phyloP scores from a whole-genome alignment of 1,140 invertebrate genomes.

The Agrypnia vestita region DNA sequence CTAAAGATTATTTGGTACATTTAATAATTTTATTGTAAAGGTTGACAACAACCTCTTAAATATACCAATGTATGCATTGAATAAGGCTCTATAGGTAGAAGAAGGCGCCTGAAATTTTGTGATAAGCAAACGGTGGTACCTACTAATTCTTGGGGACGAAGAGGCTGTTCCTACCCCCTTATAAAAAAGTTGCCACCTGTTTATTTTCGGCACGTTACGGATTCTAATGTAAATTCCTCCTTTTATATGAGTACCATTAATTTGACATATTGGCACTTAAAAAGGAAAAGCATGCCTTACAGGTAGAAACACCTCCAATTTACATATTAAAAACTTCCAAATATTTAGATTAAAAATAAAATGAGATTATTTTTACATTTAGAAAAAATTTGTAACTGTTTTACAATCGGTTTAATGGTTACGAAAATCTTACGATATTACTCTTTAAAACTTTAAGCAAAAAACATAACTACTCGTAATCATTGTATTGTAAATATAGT shows the following conservation, averaged over 20 bases:
- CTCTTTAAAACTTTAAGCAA: too few relatives aligned
- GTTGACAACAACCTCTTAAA: constrained; percentile 1
- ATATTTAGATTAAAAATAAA: too few relatives aligned
- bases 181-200: constrained; percentile 27
- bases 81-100: constrained; percentile 41
- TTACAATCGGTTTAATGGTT: too few relatives aligned
- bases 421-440: too few relatives aligned
- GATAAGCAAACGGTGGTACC: constrained; percentile 49
- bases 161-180: constrained; percentile 1
- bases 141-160: constrained; percentile 37
- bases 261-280: constrained; percentile 3
- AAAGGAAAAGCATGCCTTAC: too few relatives aligned
- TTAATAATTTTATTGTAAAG: not conserved
- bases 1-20: too few relatives aligned
- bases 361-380: too few relatives aligned
- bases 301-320: too few relatives aligned
- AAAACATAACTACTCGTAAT: too few relatives aligned
- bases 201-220: constrained; percentile 32
- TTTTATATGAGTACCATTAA: constrained; percentile 27
- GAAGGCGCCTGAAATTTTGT: constrained; percentile 58
- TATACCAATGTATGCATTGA: constrained; percentile 51
- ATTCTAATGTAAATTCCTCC: constrained; percentile 36
- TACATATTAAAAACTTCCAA: too few relatives aligned
- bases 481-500: too few relatives aligned
- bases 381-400: too few relatives aligned